Conservation (phyloP, 2,113 vertebrate species). For the Panthera leo region DNA sequence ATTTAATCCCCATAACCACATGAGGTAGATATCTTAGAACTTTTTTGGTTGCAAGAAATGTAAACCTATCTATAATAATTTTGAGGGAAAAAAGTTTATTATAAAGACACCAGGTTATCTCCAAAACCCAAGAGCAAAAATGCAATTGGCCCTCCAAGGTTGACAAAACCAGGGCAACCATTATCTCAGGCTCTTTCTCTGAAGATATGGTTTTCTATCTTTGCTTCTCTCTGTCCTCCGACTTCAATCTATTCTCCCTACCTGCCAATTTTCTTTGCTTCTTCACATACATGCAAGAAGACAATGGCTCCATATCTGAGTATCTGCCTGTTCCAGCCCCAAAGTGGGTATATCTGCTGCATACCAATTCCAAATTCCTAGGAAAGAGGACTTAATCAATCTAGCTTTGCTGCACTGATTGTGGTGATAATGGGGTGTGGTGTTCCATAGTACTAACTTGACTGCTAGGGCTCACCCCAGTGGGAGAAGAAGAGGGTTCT, state of each 20-base stretch:
- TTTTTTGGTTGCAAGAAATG: neutral
- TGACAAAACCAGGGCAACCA: neutral
- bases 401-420: neutral
- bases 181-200: slow-evolving; percentile 26
- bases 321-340: neutral
- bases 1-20: neutral
- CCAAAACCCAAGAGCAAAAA: neutral
- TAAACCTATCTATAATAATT: neutral
- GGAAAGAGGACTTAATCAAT: neutral
- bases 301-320: neutral
- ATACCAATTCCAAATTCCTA: neutral
- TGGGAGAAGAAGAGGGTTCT: neutral
- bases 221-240: neutral
- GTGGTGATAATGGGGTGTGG: neutral
- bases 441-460: neutral
- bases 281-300: neutral
- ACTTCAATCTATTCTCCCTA: neutral
- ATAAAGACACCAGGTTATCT: neutral
- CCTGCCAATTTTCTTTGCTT: neutral
- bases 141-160: neutral
- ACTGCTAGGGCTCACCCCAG: neutral
- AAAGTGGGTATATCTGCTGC: neutral
- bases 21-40: neutral
- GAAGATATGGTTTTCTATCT: neutral
- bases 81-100: neutral